phyloP scores from a whole-genome alignment of 2,888 invertebrate species.

The Drosophila fungiperda region DNA sequence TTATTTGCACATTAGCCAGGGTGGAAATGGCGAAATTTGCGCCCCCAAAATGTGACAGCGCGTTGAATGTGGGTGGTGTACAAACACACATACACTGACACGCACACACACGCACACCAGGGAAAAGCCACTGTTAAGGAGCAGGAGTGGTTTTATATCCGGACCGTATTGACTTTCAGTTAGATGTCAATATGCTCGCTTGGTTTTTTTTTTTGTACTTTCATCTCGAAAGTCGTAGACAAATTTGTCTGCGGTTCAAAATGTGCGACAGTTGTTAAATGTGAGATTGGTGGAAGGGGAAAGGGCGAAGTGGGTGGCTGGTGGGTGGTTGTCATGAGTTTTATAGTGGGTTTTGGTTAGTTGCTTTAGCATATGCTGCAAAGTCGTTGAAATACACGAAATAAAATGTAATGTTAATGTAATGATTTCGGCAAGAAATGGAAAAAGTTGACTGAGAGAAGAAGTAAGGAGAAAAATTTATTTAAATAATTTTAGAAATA shows the following conservation, averaged over 20 bases:
- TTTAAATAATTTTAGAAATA: not conserved
- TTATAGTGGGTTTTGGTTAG: slow-evolving; percentile 11
- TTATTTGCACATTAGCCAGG: slow-evolving; percentile 85
- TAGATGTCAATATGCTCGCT: slow-evolving; percentile 70
- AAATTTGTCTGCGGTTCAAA: slow-evolving; percentile 80
- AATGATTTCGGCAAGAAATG: not conserved
- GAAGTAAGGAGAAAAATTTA: not conserved
- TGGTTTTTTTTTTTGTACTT: slow-evolving; percentile 38
- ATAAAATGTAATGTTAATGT: not conserved
- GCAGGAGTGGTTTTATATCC: slow-evolving; percentile 18
- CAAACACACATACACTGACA: not conserved
- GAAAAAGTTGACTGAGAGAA: not conserved
- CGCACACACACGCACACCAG: not conserved
- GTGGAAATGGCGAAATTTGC: slow-evolving; percentile 83
- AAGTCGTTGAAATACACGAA: not conserved
- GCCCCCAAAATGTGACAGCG: slow-evolving; percentile 78
- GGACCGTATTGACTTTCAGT: slow-evolving; percentile 66
- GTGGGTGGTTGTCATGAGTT: not conserved
- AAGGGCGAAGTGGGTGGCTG: not conserved
- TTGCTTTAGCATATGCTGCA: slow-evolving; percentile 57
- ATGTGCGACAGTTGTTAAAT: slow-evolving; percentile 68
- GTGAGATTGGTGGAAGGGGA: not conserved
- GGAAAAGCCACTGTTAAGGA: not conserved
- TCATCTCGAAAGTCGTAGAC: slow-evolving; percentile 71
- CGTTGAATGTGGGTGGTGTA: slow-evolving; percentile 74